Evolutionary conservation across 2,888 invertebrate genomes (phyloP), one percentile per base, ranked within the genome.

Genomic region (Brachynemurus nebulosus): DNA sequence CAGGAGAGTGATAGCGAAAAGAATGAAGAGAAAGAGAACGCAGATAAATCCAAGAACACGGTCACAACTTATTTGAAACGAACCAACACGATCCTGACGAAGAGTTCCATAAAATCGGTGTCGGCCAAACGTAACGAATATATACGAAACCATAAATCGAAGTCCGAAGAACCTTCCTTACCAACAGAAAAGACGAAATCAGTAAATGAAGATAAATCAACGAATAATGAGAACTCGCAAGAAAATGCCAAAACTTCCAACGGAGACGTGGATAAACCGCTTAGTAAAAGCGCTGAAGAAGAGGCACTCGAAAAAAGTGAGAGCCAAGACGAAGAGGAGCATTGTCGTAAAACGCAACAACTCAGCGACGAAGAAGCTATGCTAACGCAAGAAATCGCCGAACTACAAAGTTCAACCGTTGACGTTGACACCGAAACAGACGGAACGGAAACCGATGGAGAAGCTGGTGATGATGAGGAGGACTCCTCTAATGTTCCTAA

Each of bases 351-450:
- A 55, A 68, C 70, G 0, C 67, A 68, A 47, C 68, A 70, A 44
- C 57, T 86, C 18, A 77, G 80, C 3, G 84, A 83, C 50, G 85
- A 85, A 53, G 85, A 86, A 54, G 85, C 82, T 49, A 68, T 77
- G 2, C 56, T 86, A 39, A 81, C 83, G 51, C 71, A 82, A 35
- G 84, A 85, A 61, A 85, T 85, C 44, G 71, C 79, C 53, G 81
- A 85, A 59, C 59, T 85, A 50, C 80, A 79, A 51, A 76, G 78
- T 38, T 76, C 79, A 0, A 84, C 79, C 54, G 76, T 83, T 40
- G 83, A 84, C 55, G 68, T 85, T 36, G 86, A 86, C 51, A 85
- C 84, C 0, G 86, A 86, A 62, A 86, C 85, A 0, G 86, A 86
- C 59, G 86, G 85, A 53, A 80, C 80, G 6, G 77, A 78, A 68